Evolutionary conservation across 64 coral and sea anemone species (phyloP), one percentile per base, ranked within the genome.

Genomic region (Porites lutea): DNA sequence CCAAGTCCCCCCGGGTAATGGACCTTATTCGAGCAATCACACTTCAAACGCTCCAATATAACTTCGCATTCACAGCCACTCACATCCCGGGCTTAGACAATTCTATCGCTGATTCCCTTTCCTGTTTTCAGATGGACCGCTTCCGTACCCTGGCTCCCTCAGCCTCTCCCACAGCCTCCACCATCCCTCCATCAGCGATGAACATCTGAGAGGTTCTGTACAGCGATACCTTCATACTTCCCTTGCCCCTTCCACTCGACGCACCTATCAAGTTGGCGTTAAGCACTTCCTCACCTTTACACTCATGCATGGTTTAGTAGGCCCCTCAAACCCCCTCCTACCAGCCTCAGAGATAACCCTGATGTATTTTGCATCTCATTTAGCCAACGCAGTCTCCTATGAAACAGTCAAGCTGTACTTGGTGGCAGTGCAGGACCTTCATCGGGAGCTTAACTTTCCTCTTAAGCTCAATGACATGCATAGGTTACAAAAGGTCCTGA

Each of bases 111-210:
- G 68, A 88, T 14, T 46, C 86, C 19, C 23, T 88, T 15, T 88
- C 86, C 46, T 69, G 86, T 6, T 88, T 88, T 74, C 86, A 88
- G 86, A 72, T 54, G 48, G 68, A 4, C 7, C 65, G 51, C 0
- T 88, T 88, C 21, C 67, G 67, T 2, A 3, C 16, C 7, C 67
- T 88, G 52, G 44, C 51, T 9, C 86, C 86, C 3, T 12, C 3
- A 0, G 86, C 86, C 16, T 51, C 16, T 3, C 65, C 14, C 12
- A 46, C 67, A 11, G 46, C 68, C 23, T 45, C 2, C 9, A 3
- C 9, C 68, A 52, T 88, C 16, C 68, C 68, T n/a, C 22, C 73
- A 55, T 73, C 6, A 14, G 27, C 47, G 68, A 54, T 73, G 9
- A 13, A 16, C 8, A 48, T 73, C 63, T 83, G 64, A 44, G 13